Conservation (phyloP, 2,888 invertebrate species). For the Criorhina ranunculi region DNA sequence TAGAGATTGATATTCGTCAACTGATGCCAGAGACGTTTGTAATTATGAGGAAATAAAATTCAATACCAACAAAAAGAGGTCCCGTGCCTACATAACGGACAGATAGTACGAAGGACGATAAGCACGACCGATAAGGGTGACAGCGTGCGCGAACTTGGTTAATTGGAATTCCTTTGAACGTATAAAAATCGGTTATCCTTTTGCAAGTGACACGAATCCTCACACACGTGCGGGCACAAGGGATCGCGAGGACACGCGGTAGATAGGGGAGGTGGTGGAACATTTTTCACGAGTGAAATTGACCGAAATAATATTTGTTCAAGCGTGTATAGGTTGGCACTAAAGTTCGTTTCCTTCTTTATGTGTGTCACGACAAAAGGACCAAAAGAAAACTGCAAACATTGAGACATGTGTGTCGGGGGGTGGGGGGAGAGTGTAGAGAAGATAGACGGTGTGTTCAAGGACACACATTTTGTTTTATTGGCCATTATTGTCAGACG, state of each 20-base stretch:
- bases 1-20: conserved; percentile 5
- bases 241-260: background rate
- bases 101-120: conserved; percentile 3
- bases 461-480: conserved; percentile 18
- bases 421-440: background rate
- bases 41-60: conserved; percentile 5
- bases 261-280: background rate
- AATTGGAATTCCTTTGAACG: background rate
- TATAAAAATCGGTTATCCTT: conserved; percentile 1
- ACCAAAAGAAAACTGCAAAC: conserved; percentile 7
- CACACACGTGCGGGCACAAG: background rate
- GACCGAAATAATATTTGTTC: conserved; percentile 30
- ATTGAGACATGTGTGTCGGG: too few species aligned
- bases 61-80: conserved; percentile 1
- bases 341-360: background rate
- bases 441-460: conserved; percentile 1
- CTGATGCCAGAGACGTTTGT: background rate
- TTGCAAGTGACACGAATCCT: background rate
- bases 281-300: conserved; percentile 7
- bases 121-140: background rate
- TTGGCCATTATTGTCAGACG: background rate
- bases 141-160: conserved; percentile 23
- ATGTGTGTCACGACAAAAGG: background rate
- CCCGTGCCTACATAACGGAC: background rate
- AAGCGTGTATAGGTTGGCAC: background rate